phyloP scores from a whole-genome alignment of 2,888 invertebrate species.

The Odontocolon sp. region DNA sequence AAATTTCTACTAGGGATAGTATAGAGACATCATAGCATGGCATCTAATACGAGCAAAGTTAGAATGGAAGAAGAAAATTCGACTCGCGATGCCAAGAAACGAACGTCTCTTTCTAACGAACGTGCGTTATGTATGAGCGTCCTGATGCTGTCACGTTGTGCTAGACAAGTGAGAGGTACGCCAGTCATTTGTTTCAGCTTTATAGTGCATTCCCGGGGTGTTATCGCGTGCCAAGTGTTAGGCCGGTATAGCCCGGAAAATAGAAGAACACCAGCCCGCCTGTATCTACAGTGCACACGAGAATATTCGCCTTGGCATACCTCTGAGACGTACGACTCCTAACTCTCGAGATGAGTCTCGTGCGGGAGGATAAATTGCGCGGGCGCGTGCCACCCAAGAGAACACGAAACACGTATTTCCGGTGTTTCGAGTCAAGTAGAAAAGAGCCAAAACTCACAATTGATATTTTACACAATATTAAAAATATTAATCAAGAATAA shows the following conservation, averaged over 20 bases:
- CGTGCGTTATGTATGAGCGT: slow-evolving; percentile 54
- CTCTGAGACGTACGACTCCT: slow-evolving; percentile 44
- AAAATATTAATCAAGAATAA: not conserved
- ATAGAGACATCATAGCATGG: too few relatives aligned
- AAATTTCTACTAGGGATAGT: too few relatives aligned
- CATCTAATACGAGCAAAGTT: slow-evolving; percentile 43
- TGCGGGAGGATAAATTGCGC: slow-evolving; percentile 47
- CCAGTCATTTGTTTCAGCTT: slow-evolving; percentile 67
- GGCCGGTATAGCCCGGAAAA: slow-evolving; percentile 24
- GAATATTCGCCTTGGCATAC: slow-evolving; percentile 32
- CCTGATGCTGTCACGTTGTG: slow-evolving; percentile 55
- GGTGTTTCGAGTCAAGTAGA: not conserved
- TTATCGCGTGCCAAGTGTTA: slow-evolving; percentile 62
- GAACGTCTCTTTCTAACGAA: slow-evolving; percentile 13
- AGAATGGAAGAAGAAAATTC: slow-evolving; percentile 34
- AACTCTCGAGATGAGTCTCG: slow-evolving; percentile 17
- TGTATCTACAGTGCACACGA: not conserved
- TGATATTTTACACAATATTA: slow-evolving; percentile 12
- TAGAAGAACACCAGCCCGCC: slow-evolving; percentile 36
- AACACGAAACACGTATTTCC: not conserved
- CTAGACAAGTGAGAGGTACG: slow-evolving; percentile 65
- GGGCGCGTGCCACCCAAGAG: slow-evolving; percentile 52
- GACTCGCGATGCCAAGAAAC: slow-evolving; percentile 10
- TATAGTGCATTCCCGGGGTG: slow-evolving; percentile 61
- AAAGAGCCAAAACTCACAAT: slow-evolving; percentile 10